Evolutionary conservation across 1,140 invertebrate genomes (phyloP).

Genomic region (Papilio dardanus): DNA sequence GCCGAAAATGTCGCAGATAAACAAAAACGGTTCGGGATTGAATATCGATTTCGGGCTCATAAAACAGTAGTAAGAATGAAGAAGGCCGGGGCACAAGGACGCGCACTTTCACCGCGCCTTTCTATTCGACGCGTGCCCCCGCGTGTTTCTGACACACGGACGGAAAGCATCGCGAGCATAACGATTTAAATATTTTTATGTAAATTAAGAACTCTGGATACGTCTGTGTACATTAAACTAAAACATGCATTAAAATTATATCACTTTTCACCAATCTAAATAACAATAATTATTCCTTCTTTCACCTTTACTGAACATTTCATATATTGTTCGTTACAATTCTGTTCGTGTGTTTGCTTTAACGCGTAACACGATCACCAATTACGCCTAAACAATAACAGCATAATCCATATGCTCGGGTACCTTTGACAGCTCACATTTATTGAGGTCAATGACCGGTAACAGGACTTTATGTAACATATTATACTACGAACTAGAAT

Average conservation of each 20-base stretch:
- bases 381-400: slow-evolving; percentile 26
- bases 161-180: no score
- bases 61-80: slow-evolving; percentile 39
- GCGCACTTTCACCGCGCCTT: slow-evolving; percentile 57
- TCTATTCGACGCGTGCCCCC: slow-evolving; percentile 50
- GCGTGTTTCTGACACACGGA: slow-evolving; percentile 12
- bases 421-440: neutral
- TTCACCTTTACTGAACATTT: no score
- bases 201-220: no score
- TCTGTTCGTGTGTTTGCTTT: neutral
- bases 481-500: neutral
- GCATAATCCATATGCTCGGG: slow-evolving; percentile 1
- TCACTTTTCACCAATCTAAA: no score
- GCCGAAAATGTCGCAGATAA: neutral
- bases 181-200: no score
- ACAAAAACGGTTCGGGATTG: neutral
- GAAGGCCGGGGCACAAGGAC: slow-evolving; percentile 54
- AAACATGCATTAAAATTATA: no score
- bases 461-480: neutral
- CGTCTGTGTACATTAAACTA: no score
- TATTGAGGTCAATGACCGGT: neutral
- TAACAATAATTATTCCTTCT: no score
- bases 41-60: neutral
- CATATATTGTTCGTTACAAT: neutral
- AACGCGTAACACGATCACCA: neutral